phyloP scores from a whole-genome alignment of 2,888 invertebrate species.

The Callosobruchus maculatus region DNA sequence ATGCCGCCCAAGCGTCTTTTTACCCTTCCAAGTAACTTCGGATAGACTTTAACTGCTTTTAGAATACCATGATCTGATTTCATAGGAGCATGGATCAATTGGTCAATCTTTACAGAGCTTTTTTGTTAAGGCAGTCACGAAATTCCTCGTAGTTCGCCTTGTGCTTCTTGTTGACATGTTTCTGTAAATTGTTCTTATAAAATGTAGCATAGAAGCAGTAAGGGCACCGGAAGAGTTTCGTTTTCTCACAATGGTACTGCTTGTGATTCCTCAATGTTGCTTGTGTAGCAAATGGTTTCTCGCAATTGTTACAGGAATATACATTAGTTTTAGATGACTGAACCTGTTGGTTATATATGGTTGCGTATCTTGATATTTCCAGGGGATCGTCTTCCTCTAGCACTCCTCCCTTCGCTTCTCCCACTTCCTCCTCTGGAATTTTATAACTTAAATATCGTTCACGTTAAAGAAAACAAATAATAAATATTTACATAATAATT shows the following conservation, averaged over 20 bases:
- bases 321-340: background rate
- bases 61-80: no score
- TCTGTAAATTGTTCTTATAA: conserved; percentile 27
- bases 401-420: background rate
- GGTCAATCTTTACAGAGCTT: no score
- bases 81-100: no score
- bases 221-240: conserved; percentile 60
- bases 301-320: conserved; percentile 59
- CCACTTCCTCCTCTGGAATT: background rate
- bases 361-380: background rate
- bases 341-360: background rate
- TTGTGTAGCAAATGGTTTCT: conserved; percentile 70
- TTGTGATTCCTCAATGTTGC: conserved; percentile 67
- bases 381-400: background rate
- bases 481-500: no score
- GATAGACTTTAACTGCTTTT: no score
- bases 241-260: conserved; percentile 66
- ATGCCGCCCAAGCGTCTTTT: no score
- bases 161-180: conserved; percentile 23
- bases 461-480: no score
- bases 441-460: background rate
- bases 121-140: background rate
- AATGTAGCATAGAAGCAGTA: conserved; percentile 61
- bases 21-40: no score
- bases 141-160: background rate